Percentiles rank a stretch among this genome's conserved stretches.
Conservation (phyloP, 92 coral and sea anemone genomes). For the Ricordea florida region DNA sequence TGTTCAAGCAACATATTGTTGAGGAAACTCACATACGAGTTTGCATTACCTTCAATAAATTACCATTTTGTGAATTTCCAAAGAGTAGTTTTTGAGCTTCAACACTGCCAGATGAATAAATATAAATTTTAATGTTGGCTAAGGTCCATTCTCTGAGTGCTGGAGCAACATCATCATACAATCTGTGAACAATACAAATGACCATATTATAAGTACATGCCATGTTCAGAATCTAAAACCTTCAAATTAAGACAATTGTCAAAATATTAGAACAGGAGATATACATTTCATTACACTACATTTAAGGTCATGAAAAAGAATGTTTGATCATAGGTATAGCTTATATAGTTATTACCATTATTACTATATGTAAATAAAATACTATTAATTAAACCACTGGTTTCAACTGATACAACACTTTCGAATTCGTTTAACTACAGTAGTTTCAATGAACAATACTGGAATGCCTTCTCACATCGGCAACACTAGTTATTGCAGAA, state of each 20-base stretch:
- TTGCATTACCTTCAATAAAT: conserved; percentile 55
- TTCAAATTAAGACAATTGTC: no score
- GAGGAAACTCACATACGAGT: no score
- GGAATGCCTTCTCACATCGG: no score
- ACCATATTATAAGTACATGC: no score
- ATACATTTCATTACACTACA: no score
- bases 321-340: no score
- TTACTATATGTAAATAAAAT: not conserved
- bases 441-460: no score
- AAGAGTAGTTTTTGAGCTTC: conserved; percentile 79
- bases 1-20: not conserved
- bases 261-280: no score
- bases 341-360: not conserved
- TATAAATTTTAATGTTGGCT: conserved; percentile 46
- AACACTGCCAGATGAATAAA: conserved; percentile 80
- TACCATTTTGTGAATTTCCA: conserved; percentile 62
- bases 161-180: conserved; percentile 69
- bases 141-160: conserved; percentile 70
- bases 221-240: no score
- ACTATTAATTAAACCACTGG: not conserved
- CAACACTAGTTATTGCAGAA: not conserved
- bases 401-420: no score
- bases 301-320: not conserved
- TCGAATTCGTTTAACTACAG: no score
- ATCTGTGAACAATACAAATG: conserved; percentile 30